A percentile compares a stretch with the other conserved stretches of the same genome.
These are phyloP conservation scores for Ostrea edulis DNA, from an alignment of 1,140 invertebrate genomes.

Conservation along the genomic window DNA sequence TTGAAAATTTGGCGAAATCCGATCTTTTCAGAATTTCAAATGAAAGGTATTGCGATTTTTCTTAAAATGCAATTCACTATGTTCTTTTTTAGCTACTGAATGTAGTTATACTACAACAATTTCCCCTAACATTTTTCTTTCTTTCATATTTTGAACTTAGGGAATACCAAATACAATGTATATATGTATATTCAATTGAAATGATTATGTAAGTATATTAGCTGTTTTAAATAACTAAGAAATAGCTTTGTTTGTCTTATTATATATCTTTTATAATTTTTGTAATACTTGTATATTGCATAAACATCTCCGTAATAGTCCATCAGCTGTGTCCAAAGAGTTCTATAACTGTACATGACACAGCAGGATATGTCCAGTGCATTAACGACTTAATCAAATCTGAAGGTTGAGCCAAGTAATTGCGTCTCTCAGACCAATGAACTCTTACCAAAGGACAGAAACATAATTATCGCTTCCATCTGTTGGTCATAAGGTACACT, in stretches of 20 bases:
- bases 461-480: not conserved
- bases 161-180: no score
- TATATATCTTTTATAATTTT: not conserved
- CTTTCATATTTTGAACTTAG: no score
- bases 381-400: not conserved
- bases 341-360: not conserved
- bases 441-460: not conserved
- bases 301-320: not conserved
- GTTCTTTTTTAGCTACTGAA: no score
- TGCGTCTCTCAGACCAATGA: not conserved
- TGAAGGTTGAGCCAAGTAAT: not conserved
- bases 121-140: no score
- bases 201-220: not conserved
- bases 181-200: no score
- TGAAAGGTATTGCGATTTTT: no score
- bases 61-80: no score
- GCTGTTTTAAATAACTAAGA: not conserved
- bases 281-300: not conserved
- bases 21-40: no score
- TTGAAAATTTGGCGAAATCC: no score
- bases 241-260: no score
- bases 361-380: not conserved
- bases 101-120: no score
- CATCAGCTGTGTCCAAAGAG: not conserved
- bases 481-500: not conserved